Conservation (phyloP, 2,113 vertebrate species). For the Marcusenius ussheri region DNA sequence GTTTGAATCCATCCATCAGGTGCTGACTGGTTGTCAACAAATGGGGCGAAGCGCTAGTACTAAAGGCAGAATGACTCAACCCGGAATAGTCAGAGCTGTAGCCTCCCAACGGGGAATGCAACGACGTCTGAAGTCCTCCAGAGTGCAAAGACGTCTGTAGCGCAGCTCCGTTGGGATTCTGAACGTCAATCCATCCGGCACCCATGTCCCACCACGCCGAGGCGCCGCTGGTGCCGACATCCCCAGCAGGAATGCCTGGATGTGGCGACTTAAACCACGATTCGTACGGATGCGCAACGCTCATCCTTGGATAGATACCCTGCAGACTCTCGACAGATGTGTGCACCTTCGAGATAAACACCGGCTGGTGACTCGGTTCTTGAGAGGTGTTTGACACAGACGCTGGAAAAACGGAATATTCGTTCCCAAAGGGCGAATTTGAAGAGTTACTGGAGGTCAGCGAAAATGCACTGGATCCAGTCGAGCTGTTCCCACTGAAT, state of each 20-base stretch:
- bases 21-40: constrained; percentile 76
- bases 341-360: constrained; percentile 84
- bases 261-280: constrained; percentile 82
- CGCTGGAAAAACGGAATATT: constrained; percentile 78
- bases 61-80: constrained; percentile 70
- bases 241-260: constrained; percentile 65
- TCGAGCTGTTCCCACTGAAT: constrained; percentile 64
- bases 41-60: constrained; percentile 69
- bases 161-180: constrained; percentile 69
- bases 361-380: constrained; percentile 68
- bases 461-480: constrained; percentile 77
- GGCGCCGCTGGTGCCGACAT: constrained; percentile 59
- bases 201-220: constrained; percentile 88
- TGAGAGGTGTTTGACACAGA: constrained; percentile 52
- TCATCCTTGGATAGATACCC: constrained; percentile 78
- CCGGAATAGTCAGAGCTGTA: constrained; percentile 81
- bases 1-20: constrained; percentile 86
- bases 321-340: constrained; percentile 78
- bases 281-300: constrained; percentile 77
- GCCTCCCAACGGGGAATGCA: constrained; percentile 71
- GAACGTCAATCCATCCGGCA: constrained; percentile 79
- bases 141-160: constrained; percentile 57
- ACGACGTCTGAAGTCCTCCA: constrained; percentile 62
- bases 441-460: constrained; percentile 68
- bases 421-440: constrained; percentile 72